These are phyloP conservation scores for Achlya flavicornis DNA, from an alignment of 2,888 invertebrate species.

Conservation along the genomic window DNA sequence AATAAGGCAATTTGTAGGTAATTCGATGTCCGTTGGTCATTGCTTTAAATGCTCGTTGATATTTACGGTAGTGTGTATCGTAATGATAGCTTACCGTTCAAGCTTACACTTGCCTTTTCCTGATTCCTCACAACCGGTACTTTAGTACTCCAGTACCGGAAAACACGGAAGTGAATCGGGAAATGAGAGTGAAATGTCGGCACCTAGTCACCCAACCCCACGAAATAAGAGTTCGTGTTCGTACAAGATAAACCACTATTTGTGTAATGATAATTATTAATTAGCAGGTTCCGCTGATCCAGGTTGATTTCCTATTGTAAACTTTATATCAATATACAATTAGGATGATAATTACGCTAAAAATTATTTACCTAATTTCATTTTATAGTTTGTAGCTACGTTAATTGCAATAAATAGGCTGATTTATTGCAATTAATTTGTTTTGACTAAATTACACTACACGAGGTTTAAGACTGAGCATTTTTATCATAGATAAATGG, in stretches of 20 bases:
- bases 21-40: neutral
- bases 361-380: neutral
- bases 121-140: slow-evolving; percentile 53
- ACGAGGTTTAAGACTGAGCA: too few relatives aligned
- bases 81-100: slow-evolving; percentile 50
- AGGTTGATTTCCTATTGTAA: neutral
- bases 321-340: neutral
- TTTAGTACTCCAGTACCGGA: slow-evolving; percentile 35
- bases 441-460: too few relatives aligned
- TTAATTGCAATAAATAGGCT: neutral
- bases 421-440: too few relatives aligned
- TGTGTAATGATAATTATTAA: slow-evolving; percentile 6
- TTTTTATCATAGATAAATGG: neutral
- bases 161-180: slow-evolving; percentile 56
- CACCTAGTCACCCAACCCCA: slow-evolving; percentile 39
- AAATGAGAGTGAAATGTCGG: slow-evolving; percentile 58
- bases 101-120: slow-evolving; percentile 47
- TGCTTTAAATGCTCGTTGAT: neutral
- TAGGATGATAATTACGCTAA: neutral
- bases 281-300: neutral
- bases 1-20: slow-evolving; percentile 1
- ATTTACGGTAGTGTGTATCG: slow-evolving; percentile 4
- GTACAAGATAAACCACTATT: slow-evolving; percentile 31
- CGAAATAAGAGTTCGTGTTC: slow-evolving; percentile 26
- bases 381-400: neutral